Percentiles rank a stretch among this genome's conserved stretches.
These are phyloP conservation scores for Melinaea marsaeus DNA, from an alignment of 2,888 invertebrate species.

Conservation along the genomic window DNA sequence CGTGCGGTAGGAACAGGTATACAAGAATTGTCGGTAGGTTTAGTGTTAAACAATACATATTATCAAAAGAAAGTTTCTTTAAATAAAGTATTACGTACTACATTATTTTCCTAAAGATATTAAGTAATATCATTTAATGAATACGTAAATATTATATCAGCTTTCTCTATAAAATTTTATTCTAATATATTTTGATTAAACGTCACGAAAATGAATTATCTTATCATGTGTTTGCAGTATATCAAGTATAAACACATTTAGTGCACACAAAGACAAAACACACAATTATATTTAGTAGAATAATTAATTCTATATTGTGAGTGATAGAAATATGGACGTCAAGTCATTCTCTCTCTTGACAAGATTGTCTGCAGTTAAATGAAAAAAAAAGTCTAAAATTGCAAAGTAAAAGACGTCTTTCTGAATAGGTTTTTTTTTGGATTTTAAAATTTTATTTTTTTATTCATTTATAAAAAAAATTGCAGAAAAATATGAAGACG, in stretches of 20 bases:
- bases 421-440: too few relatives aligned
- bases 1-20: too few relatives aligned
- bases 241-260: constrained; percentile 19
- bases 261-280: neutral
- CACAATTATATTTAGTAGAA: constrained; percentile 13
- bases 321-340: constrained; percentile 25
- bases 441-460: too few relatives aligned
- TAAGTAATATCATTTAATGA: too few relatives aligned
- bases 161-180: neutral
- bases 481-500: constrained; percentile 8
- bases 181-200: constrained; percentile 13
- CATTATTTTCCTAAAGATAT: too few relatives aligned
- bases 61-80: too few relatives aligned
- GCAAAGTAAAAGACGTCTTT: too few relatives aligned
- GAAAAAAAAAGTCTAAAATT: neutral
- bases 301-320: constrained; percentile 2
- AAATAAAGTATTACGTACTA: too few relatives aligned
- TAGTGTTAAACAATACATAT: too few relatives aligned
- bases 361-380: constrained; percentile 35
- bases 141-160: too few relatives aligned
- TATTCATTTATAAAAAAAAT: too few relatives aligned
- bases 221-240: constrained; percentile 27
- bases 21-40: too few relatives aligned
- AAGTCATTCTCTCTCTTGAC: constrained; percentile 25
- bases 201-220: constrained; percentile 20